phyloP scores from a whole-genome alignment of 2,797 vertebrate species.

The Lithobates sylvaticus region DNA sequence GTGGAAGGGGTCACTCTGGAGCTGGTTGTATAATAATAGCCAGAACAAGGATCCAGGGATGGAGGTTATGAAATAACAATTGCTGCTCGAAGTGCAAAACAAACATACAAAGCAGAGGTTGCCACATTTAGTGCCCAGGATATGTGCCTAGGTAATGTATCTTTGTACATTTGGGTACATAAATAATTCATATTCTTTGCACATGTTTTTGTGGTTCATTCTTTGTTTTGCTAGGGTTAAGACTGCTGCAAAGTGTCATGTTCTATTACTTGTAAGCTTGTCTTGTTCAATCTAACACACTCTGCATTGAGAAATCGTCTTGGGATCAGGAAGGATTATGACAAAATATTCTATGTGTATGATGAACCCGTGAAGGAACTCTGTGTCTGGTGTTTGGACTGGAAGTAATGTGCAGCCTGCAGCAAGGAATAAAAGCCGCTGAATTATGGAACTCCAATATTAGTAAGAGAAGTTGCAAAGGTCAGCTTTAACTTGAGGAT shows the following conservation, averaged over 20 bases:
- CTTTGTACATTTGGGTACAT: neutral
- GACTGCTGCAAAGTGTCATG: neutral
- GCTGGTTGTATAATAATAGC: no score
- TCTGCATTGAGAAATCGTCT: neutral
- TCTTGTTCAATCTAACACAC: slow-evolving; percentile 1
- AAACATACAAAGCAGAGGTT: no score
- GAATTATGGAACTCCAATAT: no score
- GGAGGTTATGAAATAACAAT: no score
- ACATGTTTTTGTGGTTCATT: neutral
- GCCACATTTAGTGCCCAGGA: neutral
- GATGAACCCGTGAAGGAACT: slow-evolving; percentile 23
- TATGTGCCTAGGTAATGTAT: neutral
- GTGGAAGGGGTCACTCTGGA: no score
- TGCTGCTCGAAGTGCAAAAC: no score
- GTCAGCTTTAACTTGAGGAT: neutral
- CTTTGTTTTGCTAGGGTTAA: slow-evolving; percentile 10
- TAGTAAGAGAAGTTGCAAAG: neutral
- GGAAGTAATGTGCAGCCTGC: neutral
- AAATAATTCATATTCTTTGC: neutral
- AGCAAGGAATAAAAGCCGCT: neutral
- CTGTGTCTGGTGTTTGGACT: neutral
- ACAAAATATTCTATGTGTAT: slow-evolving; percentile 19
- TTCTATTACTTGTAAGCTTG: slow-evolving; percentile 22
- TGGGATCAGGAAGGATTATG: slow-evolving; percentile 26
- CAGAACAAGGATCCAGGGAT: no score